A percentile compares a stretch with the other conserved stretches of the same genome.
Conservation (phyloP, 2,888 invertebrate species). For the Volucella inanis region DNA sequence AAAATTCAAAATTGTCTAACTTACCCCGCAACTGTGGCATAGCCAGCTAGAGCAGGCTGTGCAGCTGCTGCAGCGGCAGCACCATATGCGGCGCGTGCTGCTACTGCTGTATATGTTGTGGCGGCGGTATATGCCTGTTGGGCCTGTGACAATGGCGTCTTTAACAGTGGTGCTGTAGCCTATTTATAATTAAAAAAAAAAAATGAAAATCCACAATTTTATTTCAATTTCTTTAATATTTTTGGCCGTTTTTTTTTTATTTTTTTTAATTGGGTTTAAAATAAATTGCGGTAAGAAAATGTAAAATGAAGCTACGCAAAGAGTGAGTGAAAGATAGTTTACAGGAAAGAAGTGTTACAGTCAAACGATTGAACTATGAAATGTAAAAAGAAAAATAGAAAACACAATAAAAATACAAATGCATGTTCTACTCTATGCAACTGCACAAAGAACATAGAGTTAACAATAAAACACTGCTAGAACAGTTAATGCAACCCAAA, state of each 20-base stretch:
- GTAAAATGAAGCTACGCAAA: slow-evolving; percentile 63
- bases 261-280: slow-evolving; percentile 53
- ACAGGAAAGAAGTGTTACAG: neutral
- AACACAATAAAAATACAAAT: slow-evolving; percentile 28
- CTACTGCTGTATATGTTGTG: slow-evolving; percentile 93
- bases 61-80: slow-evolving; percentile 88
- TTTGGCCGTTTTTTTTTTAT: slow-evolving; percentile 13
- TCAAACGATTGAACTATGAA: slow-evolving; percentile 46
- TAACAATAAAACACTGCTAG: slow-evolving; percentile 55
- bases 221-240: slow-evolving; percentile 41
- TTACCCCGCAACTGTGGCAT: slow-evolving; percentile 89
- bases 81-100: slow-evolving; percentile 89
- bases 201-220: slow-evolving; percentile 48
- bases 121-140: slow-evolving; percentile 95
- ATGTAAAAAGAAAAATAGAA: slow-evolving; percentile 26
- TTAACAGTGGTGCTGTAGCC: slow-evolving; percentile 90
- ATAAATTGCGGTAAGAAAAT: slow-evolving; percentile 56
- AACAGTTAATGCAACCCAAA: slow-evolving; percentile 66
- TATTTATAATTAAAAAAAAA: slow-evolving; percentile 79
- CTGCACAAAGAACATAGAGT: slow-evolving; percentile 61
- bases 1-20: slow-evolving; percentile 76
- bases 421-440: slow-evolving; percentile 56
- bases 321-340: slow-evolving; percentile 32
- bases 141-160: slow-evolving; percentile 90
- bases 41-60: slow-evolving; percentile 86